Conservation (phyloP, 2,888 invertebrate genomes). For the Hydriomena furcata region DNA sequence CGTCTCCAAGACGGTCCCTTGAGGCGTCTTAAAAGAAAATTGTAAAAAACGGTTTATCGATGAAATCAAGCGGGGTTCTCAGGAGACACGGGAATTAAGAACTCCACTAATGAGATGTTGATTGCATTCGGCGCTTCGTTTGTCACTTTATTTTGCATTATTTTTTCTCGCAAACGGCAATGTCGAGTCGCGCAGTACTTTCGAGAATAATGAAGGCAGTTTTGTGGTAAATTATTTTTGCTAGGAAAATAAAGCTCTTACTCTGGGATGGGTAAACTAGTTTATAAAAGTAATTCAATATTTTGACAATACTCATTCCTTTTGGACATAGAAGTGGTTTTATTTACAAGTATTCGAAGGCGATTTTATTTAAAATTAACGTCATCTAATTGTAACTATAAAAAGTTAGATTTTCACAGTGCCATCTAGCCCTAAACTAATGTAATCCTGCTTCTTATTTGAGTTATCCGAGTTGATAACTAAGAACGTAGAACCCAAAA, state of each 20-base stretch:
- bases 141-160: conserved; percentile 65
- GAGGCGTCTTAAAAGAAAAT: conserved; percentile 50
- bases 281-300: neutral
- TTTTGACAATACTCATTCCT: no score
- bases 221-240: conserved; percentile 15
- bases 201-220: conserved; percentile 23
- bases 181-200: conserved; percentile 13
- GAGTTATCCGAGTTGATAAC: no score
- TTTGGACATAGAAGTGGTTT: no score
- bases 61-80: conserved; percentile 62
- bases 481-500: neutral
- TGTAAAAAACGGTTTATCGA: conserved; percentile 74
- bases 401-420: no score
- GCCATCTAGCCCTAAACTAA: no score
- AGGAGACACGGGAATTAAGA: conserved; percentile 70
- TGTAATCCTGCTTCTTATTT: no score
- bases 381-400: no score
- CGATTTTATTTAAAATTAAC: no score
- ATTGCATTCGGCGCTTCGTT: conserved; percentile 72
- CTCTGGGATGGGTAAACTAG: neutral
- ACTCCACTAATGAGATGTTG: conserved; percentile 79
- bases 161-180: conserved; percentile 36
- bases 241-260: conserved; percentile 4
- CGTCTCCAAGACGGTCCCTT: conserved; percentile 32
- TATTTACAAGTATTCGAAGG: no score